Percentiles rank a stretch among this genome's conserved stretches.
phyloP scores from a whole-genome alignment of 2,888 invertebrate genomes.

The Papilio elwesi region DNA sequence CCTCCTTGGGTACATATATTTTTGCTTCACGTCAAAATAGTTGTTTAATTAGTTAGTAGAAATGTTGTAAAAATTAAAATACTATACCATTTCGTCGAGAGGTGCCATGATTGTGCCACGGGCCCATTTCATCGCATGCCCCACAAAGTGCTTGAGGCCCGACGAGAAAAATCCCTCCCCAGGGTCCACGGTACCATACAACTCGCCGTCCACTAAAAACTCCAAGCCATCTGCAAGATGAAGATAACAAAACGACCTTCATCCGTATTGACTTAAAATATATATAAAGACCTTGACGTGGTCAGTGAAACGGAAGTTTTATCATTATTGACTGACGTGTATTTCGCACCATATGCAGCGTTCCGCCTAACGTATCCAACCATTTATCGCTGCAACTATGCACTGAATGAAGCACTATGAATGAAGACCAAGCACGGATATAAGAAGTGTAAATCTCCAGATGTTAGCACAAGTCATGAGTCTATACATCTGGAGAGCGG shows the following conservation, averaged over 20 bases:
- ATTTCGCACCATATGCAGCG: too few species aligned
- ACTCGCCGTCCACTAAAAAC: constrained; percentile 77
- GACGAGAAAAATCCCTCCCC: constrained; percentile 73
- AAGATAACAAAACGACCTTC: background rate
- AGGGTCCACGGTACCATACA: constrained; percentile 75
- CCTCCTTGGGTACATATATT: too few species aligned
- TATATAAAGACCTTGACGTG: too few species aligned
- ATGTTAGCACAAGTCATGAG: too few species aligned
- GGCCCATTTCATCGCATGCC: constrained; percentile 69
- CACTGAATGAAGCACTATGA: too few species aligned
- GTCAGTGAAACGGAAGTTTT: too few species aligned
- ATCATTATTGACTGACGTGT: too few species aligned
- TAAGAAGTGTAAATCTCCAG: too few species aligned
- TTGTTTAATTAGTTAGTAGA: background rate
- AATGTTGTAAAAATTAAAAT: background rate
- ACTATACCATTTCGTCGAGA: constrained; percentile 69
- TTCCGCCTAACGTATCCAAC: too few species aligned
- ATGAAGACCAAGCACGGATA: too few species aligned
- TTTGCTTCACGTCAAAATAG: background rate
- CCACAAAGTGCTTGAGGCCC: constrained; percentile 65
- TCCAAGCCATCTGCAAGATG: constrained; percentile 74
- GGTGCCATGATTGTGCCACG: constrained; percentile 73
- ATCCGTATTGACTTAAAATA: background rate
- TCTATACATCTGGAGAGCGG: too few species aligned
- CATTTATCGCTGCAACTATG: too few species aligned